Evolutionary conservation across 1,140 invertebrate genomes (phyloP).

Genomic region (Drosophila ambigua): DNA sequence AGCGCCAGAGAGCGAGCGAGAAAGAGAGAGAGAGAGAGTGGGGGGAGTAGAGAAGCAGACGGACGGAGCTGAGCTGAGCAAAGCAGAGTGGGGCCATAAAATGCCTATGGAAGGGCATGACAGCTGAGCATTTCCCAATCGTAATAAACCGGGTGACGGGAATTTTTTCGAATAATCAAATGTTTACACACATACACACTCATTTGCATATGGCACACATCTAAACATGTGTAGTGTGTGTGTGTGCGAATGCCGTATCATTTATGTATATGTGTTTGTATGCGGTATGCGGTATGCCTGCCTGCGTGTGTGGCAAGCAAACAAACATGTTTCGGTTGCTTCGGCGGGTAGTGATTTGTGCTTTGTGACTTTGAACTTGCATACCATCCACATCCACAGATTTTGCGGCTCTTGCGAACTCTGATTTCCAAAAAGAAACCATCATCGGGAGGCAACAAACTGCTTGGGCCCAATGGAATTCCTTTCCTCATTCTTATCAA

Average conservation of each 20-base stretch:
- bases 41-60: slow-evolving; percentile 3
- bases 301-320: slow-evolving; percentile 14
- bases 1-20: too few relatives aligned
- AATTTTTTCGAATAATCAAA: slow-evolving; percentile 13
- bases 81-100: slow-evolving; percentile 18
- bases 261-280: slow-evolving; percentile 15
- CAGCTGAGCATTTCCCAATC: slow-evolving; percentile 41
- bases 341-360: slow-evolving; percentile 23
- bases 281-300: slow-evolving; percentile 2
- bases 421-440: slow-evolving; percentile 18
- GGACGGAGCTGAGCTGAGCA: neutral
- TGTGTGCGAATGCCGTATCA: neutral
- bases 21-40: neutral
- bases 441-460: too few relatives aligned
- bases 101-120: slow-evolving; percentile 35
- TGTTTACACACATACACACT: neutral
- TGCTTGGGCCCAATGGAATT: slow-evolving; percentile 4
- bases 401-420: slow-evolving; percentile 30
- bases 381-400: neutral
- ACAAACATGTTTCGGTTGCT: slow-evolving; percentile 62
- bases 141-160: slow-evolving; percentile 34
- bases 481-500: slow-evolving; percentile 3
- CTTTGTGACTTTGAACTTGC: slow-evolving; percentile 71
- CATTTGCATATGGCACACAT: neutral
- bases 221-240: too few relatives aligned